Percentiles rank a stretch among this genome's conserved stretches.
Evolutionary conservation across 2,113 vertebrate genomes (phyloP).

Genomic region (Platichthys flesus): DNA sequence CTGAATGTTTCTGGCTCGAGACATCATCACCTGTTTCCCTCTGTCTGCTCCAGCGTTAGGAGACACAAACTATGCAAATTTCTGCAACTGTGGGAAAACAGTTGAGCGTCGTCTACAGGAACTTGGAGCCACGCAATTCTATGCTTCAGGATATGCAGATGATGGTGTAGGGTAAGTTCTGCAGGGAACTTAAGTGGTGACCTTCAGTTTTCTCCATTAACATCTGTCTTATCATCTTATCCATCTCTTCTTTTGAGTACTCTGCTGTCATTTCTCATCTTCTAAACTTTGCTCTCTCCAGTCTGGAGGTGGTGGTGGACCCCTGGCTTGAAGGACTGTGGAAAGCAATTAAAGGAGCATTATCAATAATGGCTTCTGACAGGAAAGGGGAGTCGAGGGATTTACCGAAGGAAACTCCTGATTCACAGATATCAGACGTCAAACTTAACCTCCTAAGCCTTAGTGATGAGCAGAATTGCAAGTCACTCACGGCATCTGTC

Average conservation of each 20-base stretch:
- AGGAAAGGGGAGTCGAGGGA: not conserved
- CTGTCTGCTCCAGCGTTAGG: slow-evolving; percentile 87
- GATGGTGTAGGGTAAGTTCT: slow-evolving; percentile 91
- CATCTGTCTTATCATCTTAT: not conserved
- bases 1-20: not conserved
- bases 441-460: slow-evolving; percentile 83
- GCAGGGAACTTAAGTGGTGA: not conserved
- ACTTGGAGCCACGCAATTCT: slow-evolving; percentile 92
- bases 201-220: not conserved
- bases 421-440: slow-evolving; percentile 54
- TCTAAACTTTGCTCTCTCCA: slow-evolving; percentile 57
- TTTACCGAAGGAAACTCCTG: not conserved
- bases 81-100: slow-evolving; percentile 97
- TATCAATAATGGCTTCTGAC: slow-evolving; percentile 76
- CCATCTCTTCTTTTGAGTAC: not conserved
- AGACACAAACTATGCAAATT: slow-evolving; percentile 94
- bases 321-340: slow-evolving; percentile 96
- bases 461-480: slow-evolving; percentile 60
- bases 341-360: slow-evolving; percentile 84
- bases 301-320: slow-evolving; percentile 93
- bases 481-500: slow-evolving; percentile 11
- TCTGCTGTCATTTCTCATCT: not conserved
- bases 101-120: slow-evolving; percentile 89
- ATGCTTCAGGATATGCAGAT: slow-evolving; percentile 91
- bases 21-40: slow-evolving; percentile 32